Percentiles rank a stretch among this genome's conserved stretches.
phyloP scores from a whole-genome alignment of 2,888 invertebrate species.

The Pollenia griseotomentosa region DNA sequence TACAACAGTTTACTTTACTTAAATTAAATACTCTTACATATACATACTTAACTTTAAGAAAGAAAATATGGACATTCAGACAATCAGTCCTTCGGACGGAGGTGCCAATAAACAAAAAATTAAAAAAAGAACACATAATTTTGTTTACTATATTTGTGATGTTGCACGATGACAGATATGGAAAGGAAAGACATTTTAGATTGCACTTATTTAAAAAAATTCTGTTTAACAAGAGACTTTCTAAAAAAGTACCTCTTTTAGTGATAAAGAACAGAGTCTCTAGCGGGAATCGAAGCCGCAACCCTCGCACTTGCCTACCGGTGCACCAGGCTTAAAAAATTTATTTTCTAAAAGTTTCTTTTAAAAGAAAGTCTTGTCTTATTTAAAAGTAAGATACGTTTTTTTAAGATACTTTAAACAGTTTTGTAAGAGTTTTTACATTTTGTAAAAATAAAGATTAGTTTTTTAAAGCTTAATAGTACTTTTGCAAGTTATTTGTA shows the following conservation, averaged over 20 bases:
- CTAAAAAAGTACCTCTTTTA: background rate
- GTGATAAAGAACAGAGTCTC: too few relatives aligned
- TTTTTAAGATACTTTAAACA: background rate
- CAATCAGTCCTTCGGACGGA: constrained; percentile 61
- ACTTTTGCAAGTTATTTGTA: background rate
- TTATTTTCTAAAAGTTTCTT: background rate
- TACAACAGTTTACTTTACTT: constrained; percentile 30
- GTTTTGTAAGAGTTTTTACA: too few relatives aligned
- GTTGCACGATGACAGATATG: constrained; percentile 1
- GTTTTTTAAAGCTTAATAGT: too few relatives aligned
- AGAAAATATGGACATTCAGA: constrained; percentile 31
- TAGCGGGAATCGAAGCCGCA: too few relatives aligned
- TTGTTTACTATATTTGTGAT: constrained; percentile 22
- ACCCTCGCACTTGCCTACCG: too few relatives aligned
- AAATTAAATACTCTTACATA: background rate
- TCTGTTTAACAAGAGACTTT: background rate
- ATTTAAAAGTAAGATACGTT: too few relatives aligned
- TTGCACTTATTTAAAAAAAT: background rate
- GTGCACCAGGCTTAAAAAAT: too few relatives aligned
- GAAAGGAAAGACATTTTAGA: background rate
- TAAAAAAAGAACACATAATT: constrained; percentile 52
- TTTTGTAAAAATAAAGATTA: background rate
- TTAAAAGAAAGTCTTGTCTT: background rate
- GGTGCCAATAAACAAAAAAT: constrained; percentile 73
- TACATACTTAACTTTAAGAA: background rate